Evolutionary conservation across 2,888 invertebrate genomes (phyloP).

Genomic region (Horisme vitalbata): DNA sequence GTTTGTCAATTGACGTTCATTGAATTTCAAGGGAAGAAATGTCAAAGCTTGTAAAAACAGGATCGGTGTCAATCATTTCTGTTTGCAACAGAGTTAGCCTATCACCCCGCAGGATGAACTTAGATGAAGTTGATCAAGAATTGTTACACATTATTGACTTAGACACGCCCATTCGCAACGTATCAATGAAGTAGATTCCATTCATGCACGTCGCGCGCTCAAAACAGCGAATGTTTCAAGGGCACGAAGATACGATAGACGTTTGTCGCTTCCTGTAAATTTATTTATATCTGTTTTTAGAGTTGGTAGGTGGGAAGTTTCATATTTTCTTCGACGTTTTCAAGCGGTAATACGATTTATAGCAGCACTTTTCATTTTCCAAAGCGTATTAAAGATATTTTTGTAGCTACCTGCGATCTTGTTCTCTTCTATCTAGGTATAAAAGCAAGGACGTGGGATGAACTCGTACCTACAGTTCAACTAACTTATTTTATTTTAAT

Average conservation of each 20-base stretch:
- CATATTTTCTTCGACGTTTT: neutral
- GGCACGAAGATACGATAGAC: slow-evolving; percentile 55
- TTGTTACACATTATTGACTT: slow-evolving; percentile 19
- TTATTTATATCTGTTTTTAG: slow-evolving; percentile 30
- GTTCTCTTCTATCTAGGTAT: too few relatives aligned
- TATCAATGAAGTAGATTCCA: slow-evolving; percentile 64
- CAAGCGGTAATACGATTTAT: neutral
- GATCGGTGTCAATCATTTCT: too few relatives aligned
- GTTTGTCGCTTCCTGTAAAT: slow-evolving; percentile 42
- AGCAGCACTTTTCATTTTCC: too few relatives aligned
- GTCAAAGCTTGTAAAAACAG: too few relatives aligned
- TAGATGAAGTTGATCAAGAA: neutral
- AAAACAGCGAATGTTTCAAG: slow-evolving; percentile 58
- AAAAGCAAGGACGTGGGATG: too few relatives aligned
- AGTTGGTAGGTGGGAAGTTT: slow-evolving; percentile 5
- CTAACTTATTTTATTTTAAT: too few relatives aligned
- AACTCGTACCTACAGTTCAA: too few relatives aligned
- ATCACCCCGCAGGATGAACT: neutral
- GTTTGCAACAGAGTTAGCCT: too few relatives aligned
- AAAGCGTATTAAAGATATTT: too few relatives aligned
- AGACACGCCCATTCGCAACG: slow-evolving; percentile 54
- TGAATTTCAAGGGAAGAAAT: too few relatives aligned
- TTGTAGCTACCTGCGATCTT: too few relatives aligned
- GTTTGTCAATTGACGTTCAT: too few relatives aligned
- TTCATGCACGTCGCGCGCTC: slow-evolving; percentile 62